Percentiles rank a stretch among this genome's conserved stretches.
Evolutionary conservation across 2,888 invertebrate genomes (phyloP).

Genomic region (Allygus modestus): DNA sequence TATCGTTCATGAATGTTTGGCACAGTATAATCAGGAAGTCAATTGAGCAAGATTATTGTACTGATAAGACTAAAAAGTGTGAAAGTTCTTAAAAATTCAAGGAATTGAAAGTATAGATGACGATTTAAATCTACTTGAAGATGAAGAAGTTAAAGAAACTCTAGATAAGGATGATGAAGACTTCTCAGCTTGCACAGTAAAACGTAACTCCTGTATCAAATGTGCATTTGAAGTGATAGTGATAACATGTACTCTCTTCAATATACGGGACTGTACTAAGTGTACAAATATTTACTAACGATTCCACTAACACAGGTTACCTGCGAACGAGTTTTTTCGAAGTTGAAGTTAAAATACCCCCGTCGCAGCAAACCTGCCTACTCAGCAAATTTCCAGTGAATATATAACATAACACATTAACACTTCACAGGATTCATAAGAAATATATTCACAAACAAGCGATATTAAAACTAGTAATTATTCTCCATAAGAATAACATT

Average conservation of each 20-base stretch:
- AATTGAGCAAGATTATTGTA: neutral
- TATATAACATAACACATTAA: no score
- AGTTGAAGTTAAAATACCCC: constrained; percentile 61
- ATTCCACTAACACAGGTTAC: constrained; percentile 50
- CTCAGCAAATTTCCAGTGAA: no score
- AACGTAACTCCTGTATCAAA: constrained; percentile 17
- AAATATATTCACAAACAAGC: no score
- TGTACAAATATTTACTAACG: constrained; percentile 57
- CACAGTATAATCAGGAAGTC: neutral
- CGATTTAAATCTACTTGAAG: neutral
- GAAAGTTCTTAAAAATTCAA: neutral
- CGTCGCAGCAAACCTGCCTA: no score
- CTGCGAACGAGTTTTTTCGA: constrained; percentile 60
- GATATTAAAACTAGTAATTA: no score
- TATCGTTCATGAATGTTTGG: neutral
- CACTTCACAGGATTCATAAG: no score
- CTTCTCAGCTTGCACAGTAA: neutral
- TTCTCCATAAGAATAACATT: no score
- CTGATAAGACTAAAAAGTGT: neutral
- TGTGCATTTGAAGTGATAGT: constrained; percentile 32
- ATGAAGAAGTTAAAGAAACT: neutral
- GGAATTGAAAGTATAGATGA: neutral
- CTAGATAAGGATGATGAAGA: neutral
- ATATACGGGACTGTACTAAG: constrained; percentile 33
- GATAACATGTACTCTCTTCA: constrained; percentile 24